Base-by-base conservation (phyloP, 2,888 invertebrate genomes). In the Neoitamus cyanurus region DNA sequence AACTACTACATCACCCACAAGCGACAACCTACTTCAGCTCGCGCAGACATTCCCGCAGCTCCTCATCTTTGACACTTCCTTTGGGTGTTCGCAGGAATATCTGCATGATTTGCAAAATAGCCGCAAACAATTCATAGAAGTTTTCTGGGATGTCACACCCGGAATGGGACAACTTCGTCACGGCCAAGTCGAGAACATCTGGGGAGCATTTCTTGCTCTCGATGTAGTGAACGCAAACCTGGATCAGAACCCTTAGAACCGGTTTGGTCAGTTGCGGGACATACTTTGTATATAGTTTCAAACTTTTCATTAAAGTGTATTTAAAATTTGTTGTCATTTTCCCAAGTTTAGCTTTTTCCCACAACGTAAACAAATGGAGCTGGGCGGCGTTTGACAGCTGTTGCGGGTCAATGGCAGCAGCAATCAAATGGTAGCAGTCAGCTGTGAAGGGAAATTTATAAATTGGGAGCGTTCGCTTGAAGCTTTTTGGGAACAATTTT, bases 91-190 rank as follows among this genome's bases (percentile, higher is more conserved):
- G 90, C 31, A 93, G 87, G 89, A 92, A 92, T 75, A 91, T 89
- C 88, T 91, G 92, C 88, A 93, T 90, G 88, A 93, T 92, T 84
- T 90, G 90, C 73, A 92, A 88, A 58, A 93, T 89, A 25, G 92
- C 92, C 2, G 92, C 91, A 87, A 92, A 93, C 83, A 93, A 89
- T 88, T 93, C 92, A 85, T 92, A 92, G 85, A 93, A 90, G 85
- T 92, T 90, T 77, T 90, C 90, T 13, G 92, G 92, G 48, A 91
- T 90, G 85, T 90, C 89, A 84, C 90, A 89, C 0, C 90, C 90
- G n/a, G 90, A 89, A 87, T 90, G 90, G 84, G 90, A 89, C 4
- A 91, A 86, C 87, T 91, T 91, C 73, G 89, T 91, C 28, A 91
- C 86, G 15, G 92, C 91, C 72, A 91, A 87, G 69, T 91, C 90